Base-by-base conservation (phyloP, 2,797 vertebrate species). In the Tachyglossus aculeatus region DNA sequence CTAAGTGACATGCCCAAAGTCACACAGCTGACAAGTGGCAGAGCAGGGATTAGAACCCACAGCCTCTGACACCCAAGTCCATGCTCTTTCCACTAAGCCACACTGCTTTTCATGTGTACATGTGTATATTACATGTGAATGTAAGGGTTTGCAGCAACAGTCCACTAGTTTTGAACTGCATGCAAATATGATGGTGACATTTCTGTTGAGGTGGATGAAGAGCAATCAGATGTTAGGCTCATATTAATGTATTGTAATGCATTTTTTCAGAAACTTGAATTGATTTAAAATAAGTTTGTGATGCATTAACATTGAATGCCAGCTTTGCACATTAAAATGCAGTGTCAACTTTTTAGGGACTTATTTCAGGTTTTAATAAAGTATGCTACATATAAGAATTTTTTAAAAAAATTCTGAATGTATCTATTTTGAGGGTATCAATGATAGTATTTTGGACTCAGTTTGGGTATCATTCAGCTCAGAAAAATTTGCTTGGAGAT, bases 181-280 rank as follows among this genome's bases (percentile, higher is more conserved):
- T 31, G 2, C 5, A 14, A 18, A 62, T 33, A 54, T 19, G n/a
- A 31, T 53, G 43, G 31, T 45, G 10, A 19, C 8, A 65, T 44
- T 14, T 31, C 13, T 71, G 22, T 38, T 43, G 39, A 53, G 31
- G 31, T 51, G 40, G 50, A 34, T 61, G 41, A 53, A 33, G 48
- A 55, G 25, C n/a, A 44, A 53, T 52, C 48, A 53, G 44, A 66
- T 52, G 43, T 66, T 3, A 2, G 34, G 53, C 9, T n/a, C 3
- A 34, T 11, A 24, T 3, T 21, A 21, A 19, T 29, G 21, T 48
- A 31, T 10, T 18, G 15, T n/a, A n/a, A n/a, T 31, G 4, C 13
- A 19, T 66, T 52, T 48, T 66, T 71, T 15, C n/a, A 52, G 24
- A 67, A 78, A 45, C 37, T 39, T 45, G 45, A 68, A 8, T 34